Evolutionary conservation across 53 echinoderm and acorn worm genomes (phyloP).

Genomic region (Echinarachnius parma): DNA sequence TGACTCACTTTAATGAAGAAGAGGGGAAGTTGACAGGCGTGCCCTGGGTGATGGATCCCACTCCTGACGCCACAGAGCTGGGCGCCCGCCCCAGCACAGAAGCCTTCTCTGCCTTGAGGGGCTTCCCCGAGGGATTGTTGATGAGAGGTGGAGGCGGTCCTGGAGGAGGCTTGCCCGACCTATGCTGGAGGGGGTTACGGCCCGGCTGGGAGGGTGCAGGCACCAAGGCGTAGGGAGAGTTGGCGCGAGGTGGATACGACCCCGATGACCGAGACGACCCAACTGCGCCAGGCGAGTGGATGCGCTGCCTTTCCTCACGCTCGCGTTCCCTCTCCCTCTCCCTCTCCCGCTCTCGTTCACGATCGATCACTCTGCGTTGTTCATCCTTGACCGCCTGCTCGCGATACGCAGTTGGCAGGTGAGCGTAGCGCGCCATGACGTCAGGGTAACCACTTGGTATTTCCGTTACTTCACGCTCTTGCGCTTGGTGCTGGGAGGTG

Average conservation of each 20-base stretch:
- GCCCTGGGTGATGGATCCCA: conserved; percentile 62
- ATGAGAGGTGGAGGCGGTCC: conserved; percentile 73
- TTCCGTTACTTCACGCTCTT: conserved; percentile 51
- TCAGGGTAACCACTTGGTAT: conserved; percentile 55
- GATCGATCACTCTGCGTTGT: conserved; percentile 31
- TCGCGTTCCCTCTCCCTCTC: conserved; percentile 17
- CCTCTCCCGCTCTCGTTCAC: conserved; percentile 20
- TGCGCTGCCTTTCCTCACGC: conserved; percentile 41
- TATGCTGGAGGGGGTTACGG: conserved; percentile 53
- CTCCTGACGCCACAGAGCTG: not conserved
- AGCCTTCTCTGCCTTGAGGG: conserved; percentile 81
- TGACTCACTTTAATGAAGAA: conserved; percentile 64
- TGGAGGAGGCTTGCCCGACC: conserved; percentile 67
- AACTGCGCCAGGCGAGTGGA: conserved; percentile 15
- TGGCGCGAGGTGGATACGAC: conserved; percentile 44
- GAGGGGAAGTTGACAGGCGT: conserved; percentile 79
- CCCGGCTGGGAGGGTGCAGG: conserved; percentile 55
- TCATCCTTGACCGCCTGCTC: conserved; percentile 7
- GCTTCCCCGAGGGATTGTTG: conserved; percentile 80
- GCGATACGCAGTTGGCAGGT: conserved; percentile 21
- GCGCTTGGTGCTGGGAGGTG: conserved; percentile 63
- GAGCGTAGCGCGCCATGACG: conserved; percentile 8
- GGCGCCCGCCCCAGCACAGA: conserved; percentile 61
- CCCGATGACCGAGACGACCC: not conserved
- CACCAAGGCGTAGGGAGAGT: conserved; percentile 83